Evolutionary conservation across 2,113 vertebrate genomes (phyloP).

Genomic region (Clinocottus analis): DNA sequence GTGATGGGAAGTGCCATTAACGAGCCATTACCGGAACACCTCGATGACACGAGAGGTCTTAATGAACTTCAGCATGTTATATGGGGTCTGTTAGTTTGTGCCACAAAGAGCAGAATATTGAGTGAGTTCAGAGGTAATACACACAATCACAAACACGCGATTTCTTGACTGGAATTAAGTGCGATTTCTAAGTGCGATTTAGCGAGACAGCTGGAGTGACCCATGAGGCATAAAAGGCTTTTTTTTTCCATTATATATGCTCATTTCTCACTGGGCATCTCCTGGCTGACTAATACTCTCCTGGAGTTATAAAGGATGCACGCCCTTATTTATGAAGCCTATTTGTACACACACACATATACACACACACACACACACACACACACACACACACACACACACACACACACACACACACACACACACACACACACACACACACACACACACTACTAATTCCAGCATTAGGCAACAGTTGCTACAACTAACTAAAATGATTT

Average conservation of each 20-base stretch:
- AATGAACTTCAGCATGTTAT: slow-evolving; percentile 27
- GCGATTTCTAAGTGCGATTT: slow-evolving; percentile 54
- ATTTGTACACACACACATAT: slow-evolving; percentile 9
- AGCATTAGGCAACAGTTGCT: background rate
- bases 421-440: too few relatives aligned
- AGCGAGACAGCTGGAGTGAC: slow-evolving; percentile 46
- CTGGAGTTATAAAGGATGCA: slow-evolving; percentile 24
- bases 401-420: too few relatives aligned
- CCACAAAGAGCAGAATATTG: background rate
- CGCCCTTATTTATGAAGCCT: slow-evolving; percentile 53
- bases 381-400: too few relatives aligned
- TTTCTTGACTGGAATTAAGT: slow-evolving; percentile 50
- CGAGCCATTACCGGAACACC: slow-evolving; percentile 45
- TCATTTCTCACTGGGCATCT: background rate
- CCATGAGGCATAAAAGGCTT: slow-evolving; percentile 29
- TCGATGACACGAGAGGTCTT: slow-evolving; percentile 22
- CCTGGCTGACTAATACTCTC: slow-evolving; percentile 22
- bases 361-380: background rate
- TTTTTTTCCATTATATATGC: slow-evolving; percentile 19
- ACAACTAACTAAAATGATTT: background rate
- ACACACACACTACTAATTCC: background rate
- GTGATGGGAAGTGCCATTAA: slow-evolving; percentile 13
- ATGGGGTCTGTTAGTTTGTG: background rate
- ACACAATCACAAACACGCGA: slow-evolving; percentile 13
- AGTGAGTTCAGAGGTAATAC: slow-evolving; percentile 15